Evolutionary conservation across 1,140 invertebrate species (phyloP).

Genomic region (Notospermus geniculatus): DNA sequence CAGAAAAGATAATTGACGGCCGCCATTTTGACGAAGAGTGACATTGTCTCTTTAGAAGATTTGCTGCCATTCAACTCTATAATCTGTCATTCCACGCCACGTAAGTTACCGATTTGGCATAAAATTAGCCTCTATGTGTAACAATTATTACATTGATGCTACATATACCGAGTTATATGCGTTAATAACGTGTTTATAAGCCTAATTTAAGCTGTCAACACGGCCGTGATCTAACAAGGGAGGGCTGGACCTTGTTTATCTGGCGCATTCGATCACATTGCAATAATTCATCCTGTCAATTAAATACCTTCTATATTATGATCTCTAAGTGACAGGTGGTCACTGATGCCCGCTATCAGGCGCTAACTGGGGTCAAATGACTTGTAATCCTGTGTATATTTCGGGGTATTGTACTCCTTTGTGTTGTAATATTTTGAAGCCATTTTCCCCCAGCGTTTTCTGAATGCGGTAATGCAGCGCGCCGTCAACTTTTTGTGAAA

Average conservation of each 20-base stretch:
- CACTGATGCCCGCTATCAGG: too few species aligned
- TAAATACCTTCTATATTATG: too few species aligned
- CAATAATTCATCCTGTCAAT: too few species aligned
- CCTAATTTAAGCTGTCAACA: background rate
- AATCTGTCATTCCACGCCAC: background rate
- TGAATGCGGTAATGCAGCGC: too few species aligned
- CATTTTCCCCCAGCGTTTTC: too few species aligned
- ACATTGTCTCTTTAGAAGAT: constrained; percentile 41
- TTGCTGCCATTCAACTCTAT: constrained; percentile 34
- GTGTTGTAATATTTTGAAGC: too few species aligned
- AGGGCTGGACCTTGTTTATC: background rate
- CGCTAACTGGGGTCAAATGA: too few species aligned
- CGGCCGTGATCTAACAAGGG: background rate
- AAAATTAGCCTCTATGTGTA: background rate
- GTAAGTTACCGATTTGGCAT: background rate
- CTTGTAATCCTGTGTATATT: too few species aligned
- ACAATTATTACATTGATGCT: background rate
- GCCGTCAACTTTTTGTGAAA: too few species aligned
- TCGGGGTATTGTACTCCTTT: too few species aligned
- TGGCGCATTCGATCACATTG: too few species aligned
- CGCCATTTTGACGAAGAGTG: constrained; percentile 53
- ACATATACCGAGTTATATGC: background rate
- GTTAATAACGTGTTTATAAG: background rate
- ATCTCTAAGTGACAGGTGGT: too few species aligned
- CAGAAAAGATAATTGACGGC: constrained; percentile 42